Base-by-base conservation (phyloP, 2,888 invertebrate species). In the Callimorpha dominula region DNA sequence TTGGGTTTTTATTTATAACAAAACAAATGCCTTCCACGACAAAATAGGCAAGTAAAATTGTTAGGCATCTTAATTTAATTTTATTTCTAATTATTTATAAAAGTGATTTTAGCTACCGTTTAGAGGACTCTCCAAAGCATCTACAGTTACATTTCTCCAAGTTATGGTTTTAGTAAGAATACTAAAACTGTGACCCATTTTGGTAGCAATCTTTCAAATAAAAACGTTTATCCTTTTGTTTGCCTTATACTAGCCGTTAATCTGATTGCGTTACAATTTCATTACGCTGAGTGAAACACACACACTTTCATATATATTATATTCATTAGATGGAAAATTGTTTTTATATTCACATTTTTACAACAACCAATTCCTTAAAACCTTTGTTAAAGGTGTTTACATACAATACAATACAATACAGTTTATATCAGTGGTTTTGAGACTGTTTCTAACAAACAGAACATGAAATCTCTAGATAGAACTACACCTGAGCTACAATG, bases 211-310 rank as follows among this genome's bases (percentile, higher is more conserved):
- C 14, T 54, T 14, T 54, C 52, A 62, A 42, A 68, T 66, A 60
- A 60, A 68, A 68, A 46, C 42, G 14, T 46, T 43, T 15, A 68
- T 71, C 31, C 68, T 64, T 77, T 82, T 74, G 72, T 73, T 74
- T 75, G 65, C 62, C 72, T 75, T 73, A 78, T 73, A 60, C 63
- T 68, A 66, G 67, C 68, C 65, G 70, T 72, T 82, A 76, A 80
- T 82, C 78, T 76, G 78, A 75, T 80, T 76, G 78, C 68, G 76
- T 74, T 73, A 81, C 81, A 73, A 78, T 82, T 81, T 81, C 75
- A 82, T 80, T 81, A 80, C 67, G 72, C 73, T 77, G 67, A 83
- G 83, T 83, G 72, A 71, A 76, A 70, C 68, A 80, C 76, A 66
- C 68, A 68, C 52, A 20, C 63, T 43, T 63, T 64, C 40, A 57